Evolutionary conservation across 35 echinoderm and acorn worm genomes (phyloP).

Genomic region (Stichopus chloronotus): DNA sequence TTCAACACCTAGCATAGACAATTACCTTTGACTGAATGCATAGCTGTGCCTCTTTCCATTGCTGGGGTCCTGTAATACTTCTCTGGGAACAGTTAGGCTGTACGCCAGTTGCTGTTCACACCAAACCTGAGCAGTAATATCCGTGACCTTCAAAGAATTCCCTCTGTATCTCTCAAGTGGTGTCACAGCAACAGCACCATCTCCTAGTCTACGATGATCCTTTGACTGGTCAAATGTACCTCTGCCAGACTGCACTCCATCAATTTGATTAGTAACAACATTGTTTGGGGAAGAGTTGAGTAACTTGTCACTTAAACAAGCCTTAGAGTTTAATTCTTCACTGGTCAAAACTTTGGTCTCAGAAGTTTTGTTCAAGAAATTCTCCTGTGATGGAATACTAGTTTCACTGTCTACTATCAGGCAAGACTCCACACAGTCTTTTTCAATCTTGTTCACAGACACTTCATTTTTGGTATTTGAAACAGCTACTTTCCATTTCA

Average conservation of each 20-base stretch:
- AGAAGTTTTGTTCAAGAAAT: neutral
- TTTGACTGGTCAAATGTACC: neutral
- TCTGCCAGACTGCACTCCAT: neutral
- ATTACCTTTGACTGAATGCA: conserved; percentile 64
- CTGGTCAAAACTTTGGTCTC: neutral
- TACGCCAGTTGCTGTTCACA: conserved; percentile 81
- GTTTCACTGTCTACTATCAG: neutral
- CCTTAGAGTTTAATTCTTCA: neutral
- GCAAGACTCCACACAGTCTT: neutral
- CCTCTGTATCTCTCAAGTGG: conserved; percentile 58
- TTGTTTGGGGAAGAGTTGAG: neutral
- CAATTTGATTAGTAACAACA: too few species aligned
- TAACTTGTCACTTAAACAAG: neutral
- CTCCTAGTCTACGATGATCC: neutral
- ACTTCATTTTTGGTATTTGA: neutral
- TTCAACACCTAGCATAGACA: too few species aligned
- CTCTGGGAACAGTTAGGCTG: conserved; percentile 62
- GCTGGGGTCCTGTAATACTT: conserved; percentile 52
- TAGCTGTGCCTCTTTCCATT: conserved; percentile 39
- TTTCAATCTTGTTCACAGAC: neutral
- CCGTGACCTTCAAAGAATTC: conserved; percentile 67
- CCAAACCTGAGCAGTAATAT: conserved; percentile 79
- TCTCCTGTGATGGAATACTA: neutral
- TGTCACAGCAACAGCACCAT: neutral
- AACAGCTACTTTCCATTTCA: neutral